Evolutionary conservation across 2,113 vertebrate species (phyloP).

Genomic region (Cochlearius cochlearius): DNA sequence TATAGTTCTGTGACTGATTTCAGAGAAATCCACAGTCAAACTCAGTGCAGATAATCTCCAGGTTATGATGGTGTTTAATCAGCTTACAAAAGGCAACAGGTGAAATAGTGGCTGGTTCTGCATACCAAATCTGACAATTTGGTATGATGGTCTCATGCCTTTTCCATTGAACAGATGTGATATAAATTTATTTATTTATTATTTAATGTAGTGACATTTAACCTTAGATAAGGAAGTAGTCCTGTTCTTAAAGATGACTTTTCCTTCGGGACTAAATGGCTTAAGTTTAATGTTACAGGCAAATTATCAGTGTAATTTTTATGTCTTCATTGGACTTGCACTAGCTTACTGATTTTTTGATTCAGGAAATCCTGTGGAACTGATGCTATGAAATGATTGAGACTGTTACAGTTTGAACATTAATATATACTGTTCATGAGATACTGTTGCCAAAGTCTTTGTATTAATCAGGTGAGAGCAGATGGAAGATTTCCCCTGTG

Average conservation of each 20-base stretch:
- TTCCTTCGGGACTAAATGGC: neutral
- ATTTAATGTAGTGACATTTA: neutral
- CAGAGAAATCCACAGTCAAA: neutral
- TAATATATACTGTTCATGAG: neutral
- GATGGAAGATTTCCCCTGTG: neutral
- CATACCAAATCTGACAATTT: neutral
- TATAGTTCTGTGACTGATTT: neutral
- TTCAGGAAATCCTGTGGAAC: neutral
- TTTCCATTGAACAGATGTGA: neutral
- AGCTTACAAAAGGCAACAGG: neutral
- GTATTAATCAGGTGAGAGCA: neutral
- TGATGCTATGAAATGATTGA: neutral
- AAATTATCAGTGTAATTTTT: neutral
- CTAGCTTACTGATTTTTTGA: neutral
- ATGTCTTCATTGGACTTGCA: neutral
- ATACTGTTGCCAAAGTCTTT: neutral
- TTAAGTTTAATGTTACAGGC: neutral
- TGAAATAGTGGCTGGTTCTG: neutral
- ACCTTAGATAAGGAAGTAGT: neutral
- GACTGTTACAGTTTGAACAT: neutral
- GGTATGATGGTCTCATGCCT: neutral
- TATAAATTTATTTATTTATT: neutral
- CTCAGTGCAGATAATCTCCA: neutral
- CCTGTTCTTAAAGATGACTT: neutral
- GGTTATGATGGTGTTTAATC: neutral